Base-by-base conservation (phyloP, 92 coral and sea anemone species). In the Pocillopora grandis region DNA sequence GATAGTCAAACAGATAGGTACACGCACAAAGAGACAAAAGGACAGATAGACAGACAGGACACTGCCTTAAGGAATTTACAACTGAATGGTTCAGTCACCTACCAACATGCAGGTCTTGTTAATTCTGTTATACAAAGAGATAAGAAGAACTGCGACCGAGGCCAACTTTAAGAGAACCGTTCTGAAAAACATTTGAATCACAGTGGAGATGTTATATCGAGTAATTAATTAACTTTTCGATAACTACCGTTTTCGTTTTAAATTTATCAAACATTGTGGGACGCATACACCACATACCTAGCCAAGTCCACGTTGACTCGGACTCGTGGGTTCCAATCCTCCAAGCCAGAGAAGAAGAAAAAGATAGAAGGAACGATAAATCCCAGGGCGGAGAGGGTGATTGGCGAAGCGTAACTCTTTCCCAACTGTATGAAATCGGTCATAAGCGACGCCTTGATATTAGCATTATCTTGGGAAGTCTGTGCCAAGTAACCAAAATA, bases 321-420 rank as follows among this genome's bases (percentile, higher is more conserved):
- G 15, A 72, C 83, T 73, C 95, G 80, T 33, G 98, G 98, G 35
- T 86, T 94, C 95, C 95, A 94, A 85, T 94, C 95, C 80, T 94
- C 98, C 56, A 94, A 52, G 33, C 86, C 90, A 27, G 98, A 92
- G 33, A 92, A 85, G 59, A 91, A 90, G 92, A 80, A 94, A 78
- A 94, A 94, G 1, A 94, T 58, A 48, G 72, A 77, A 13, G 98
- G 98, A 4, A 94, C 92, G 16, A 88, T 83, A 42, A 88, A 80
- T 68, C 91, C 93, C 48, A 94, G 89, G 12, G 81, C 66, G 10
- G 98, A 84, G 48, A 94, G 83, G 0, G 98, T 94, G 75, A 94
- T 80, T 9, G 98, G 87, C 19, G 92, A 94, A 2, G 98, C 95
- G 83, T 92, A 94, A 48, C 98, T 90, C 78, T 92, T 83, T 36